These are phyloP conservation scores for Atopsyche davidsoni DNA, from an alignment of 1,140 invertebrate species.

Conservation along the genomic window DNA sequence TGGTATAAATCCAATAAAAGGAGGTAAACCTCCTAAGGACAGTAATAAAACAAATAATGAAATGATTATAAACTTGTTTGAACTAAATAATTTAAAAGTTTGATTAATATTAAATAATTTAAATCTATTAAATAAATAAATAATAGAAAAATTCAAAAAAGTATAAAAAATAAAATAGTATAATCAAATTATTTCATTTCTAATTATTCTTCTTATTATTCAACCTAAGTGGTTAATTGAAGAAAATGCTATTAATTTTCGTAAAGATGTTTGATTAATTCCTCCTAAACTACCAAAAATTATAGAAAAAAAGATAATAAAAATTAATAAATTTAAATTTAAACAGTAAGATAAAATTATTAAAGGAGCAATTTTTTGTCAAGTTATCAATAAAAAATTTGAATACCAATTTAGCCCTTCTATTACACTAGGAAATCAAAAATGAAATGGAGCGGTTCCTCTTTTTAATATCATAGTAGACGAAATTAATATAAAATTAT, in stretches of 20 bases:
- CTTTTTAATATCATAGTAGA: slow-evolving; percentile 43
- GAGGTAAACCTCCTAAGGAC: slow-evolving; percentile 47
- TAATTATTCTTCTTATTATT: slow-evolving; percentile 34
- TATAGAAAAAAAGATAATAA: slow-evolving; percentile 38
- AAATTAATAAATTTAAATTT: slow-evolving; percentile 36
- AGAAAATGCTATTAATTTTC: slow-evolving; percentile 48
- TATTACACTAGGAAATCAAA: slow-evolving; percentile 46
- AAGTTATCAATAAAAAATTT: slow-evolving; percentile 45
- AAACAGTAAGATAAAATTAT: slow-evolving; percentile 40
- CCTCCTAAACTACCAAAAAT: slow-evolving; percentile 39
- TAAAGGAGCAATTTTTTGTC: slow-evolving; percentile 50
- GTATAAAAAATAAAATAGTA: slow-evolving; percentile 43
- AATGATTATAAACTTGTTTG: slow-evolving; percentile 38
- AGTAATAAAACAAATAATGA: slow-evolving; percentile 43
- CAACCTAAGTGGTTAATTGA: slow-evolving; percentile 54
- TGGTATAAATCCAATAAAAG: slow-evolving; percentile 49
- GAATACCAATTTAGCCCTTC: slow-evolving; percentile 41
- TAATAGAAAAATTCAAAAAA: slow-evolving; percentile 38
- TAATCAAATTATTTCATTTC: slow-evolving; percentile 40
- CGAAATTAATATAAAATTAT: too few relatives aligned
- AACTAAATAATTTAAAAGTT: slow-evolving; percentile 39
- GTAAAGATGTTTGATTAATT: slow-evolving; percentile 45
- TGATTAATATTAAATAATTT: slow-evolving; percentile 45
- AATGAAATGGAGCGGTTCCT: slow-evolving; percentile 44
- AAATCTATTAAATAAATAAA: slow-evolving; percentile 39